Percentiles rank a stretch among this genome's conserved stretches.
These are phyloP conservation scores for Epinotia ramella DNA, from an alignment of 2,888 invertebrate species.

Conservation along the genomic window DNA sequence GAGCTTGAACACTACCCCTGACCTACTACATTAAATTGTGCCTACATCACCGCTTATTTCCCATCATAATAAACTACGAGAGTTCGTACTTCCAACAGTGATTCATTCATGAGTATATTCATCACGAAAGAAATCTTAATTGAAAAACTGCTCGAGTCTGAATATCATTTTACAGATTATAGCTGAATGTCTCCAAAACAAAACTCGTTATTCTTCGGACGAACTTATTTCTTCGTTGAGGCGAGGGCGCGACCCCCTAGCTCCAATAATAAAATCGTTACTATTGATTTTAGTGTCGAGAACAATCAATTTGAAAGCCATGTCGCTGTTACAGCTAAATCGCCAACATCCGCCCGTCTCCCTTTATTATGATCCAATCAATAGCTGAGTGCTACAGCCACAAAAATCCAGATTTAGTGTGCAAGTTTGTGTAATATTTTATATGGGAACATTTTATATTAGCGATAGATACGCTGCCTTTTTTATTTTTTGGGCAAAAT, in stretches of 20 bases:
- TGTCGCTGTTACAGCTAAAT: conserved; percentile 73
- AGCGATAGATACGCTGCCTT: background rate
- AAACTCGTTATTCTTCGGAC: conserved; percentile 33
- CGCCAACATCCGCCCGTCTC: conserved; percentile 76
- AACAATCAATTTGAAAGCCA: conserved; percentile 75
- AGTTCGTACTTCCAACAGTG: background rate
- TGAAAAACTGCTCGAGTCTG: background rate
- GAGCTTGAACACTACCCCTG: too few species aligned
- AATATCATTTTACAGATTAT: conserved; percentile 20
- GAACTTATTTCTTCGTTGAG: conserved; percentile 42
- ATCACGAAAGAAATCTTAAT: conserved; percentile 3
- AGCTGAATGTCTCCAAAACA: conserved; percentile 25
- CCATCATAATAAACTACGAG: too few species aligned
- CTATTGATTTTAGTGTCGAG: conserved; percentile 81
- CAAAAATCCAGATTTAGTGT: conserved; percentile 29
- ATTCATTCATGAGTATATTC: background rate
- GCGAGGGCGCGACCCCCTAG: conserved; percentile 58
- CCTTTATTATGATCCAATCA: conserved; percentile 58
- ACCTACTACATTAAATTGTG: too few species aligned
- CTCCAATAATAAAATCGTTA: conserved; percentile 75
- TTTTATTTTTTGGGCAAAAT: too few species aligned
- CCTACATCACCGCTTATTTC: too few species aligned
- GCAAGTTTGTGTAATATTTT: background rate
- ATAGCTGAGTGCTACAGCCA: conserved; percentile 34
- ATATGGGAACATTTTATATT: conserved; percentile 2